A percentile compares a stretch with the other conserved stretches of the same genome.
Conservation (phyloP, 2,888 invertebrate genomes). For the Allacma fusca region DNA sequence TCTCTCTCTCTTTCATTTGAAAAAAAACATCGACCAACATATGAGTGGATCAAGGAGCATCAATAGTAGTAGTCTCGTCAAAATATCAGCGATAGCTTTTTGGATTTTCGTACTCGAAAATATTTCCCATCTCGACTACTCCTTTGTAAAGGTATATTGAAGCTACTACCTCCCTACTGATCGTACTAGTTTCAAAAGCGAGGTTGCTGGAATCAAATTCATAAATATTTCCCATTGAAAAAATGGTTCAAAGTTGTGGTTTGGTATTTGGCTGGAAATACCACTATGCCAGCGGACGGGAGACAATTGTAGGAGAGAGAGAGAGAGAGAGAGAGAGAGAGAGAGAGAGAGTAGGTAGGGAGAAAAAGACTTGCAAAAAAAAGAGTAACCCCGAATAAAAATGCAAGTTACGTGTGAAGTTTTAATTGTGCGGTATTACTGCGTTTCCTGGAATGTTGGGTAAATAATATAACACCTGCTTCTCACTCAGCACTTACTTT, state of each 20-base stretch:
- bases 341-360: constrained; percentile 9
- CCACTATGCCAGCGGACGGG: too few relatives aligned
- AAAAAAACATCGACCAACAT: neutral
- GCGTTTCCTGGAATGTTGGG: constrained; percentile 25
- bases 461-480: constrained; percentile 32
- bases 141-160: neutral
- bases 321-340: neutral
- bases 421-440: constrained; percentile 35
- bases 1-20: neutral
- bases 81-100: neutral
- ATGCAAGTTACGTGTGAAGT: constrained; percentile 31
- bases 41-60: neutral
- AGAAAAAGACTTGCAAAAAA: constrained; percentile 49
- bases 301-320: neutral
- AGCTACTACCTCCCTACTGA: too few relatives aligned
- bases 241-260: neutral
- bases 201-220: neutral
- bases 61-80: neutral
- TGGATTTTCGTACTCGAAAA: neutral
- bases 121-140: neutral
- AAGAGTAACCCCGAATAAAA: neutral
- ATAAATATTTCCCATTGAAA: neutral
- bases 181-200: too few relatives aligned
- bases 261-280: too few relatives aligned
- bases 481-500: neutral